A percentile compares a stretch with the other conserved stretches of the same genome.
phyloP scores from a whole-genome alignment of 2,888 invertebrate species.

The Folsomia candida region DNA sequence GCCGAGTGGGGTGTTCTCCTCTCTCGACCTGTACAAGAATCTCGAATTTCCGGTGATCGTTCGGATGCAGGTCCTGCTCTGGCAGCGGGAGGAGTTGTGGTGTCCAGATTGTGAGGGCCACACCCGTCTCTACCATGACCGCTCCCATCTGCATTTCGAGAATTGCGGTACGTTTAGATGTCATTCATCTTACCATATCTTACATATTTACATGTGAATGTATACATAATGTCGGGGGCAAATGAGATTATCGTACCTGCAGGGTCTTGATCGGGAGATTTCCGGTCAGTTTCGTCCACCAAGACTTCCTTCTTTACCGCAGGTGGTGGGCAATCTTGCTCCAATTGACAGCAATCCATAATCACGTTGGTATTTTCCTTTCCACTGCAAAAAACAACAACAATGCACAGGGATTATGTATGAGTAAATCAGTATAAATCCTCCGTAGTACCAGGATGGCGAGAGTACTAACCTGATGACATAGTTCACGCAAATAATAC shows the following conservation, averaged over 20 bases:
- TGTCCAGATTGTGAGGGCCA: slow-evolving; percentile 44
- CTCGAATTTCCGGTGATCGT: slow-evolving; percentile 46
- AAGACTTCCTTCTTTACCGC: slow-evolving; percentile 80
- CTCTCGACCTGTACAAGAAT: slow-evolving; percentile 46
- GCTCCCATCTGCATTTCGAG: slow-evolving; percentile 47
- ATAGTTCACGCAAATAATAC: slow-evolving; percentile 95
- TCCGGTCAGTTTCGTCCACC: slow-evolving; percentile 78
- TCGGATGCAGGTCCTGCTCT: slow-evolving; percentile 37
- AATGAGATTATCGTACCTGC: slow-evolving; percentile 61
- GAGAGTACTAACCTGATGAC: slow-evolving; percentile 82
- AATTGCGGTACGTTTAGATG: too few relatives aligned
- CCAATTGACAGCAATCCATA: slow-evolving; percentile 90
- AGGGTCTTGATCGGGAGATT: slow-evolving; percentile 80
- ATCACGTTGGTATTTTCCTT: slow-evolving; percentile 85
- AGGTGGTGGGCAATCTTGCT: slow-evolving; percentile 56
- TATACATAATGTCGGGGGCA: too few relatives aligned
- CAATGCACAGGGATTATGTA: too few relatives aligned
- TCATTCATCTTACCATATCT: too few relatives aligned
- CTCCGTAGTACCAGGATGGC: background rate
- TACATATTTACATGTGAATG: too few relatives aligned
- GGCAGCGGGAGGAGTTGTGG: slow-evolving; percentile 45
- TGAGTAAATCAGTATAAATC: too few relatives aligned
- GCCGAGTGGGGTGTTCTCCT: slow-evolving; percentile 37
- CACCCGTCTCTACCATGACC: slow-evolving; percentile 45
- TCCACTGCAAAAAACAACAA: slow-evolving; percentile 66